Evolutionary conservation across 2,113 vertebrate species (phyloP).

Genomic region (Gulo gulo): DNA sequence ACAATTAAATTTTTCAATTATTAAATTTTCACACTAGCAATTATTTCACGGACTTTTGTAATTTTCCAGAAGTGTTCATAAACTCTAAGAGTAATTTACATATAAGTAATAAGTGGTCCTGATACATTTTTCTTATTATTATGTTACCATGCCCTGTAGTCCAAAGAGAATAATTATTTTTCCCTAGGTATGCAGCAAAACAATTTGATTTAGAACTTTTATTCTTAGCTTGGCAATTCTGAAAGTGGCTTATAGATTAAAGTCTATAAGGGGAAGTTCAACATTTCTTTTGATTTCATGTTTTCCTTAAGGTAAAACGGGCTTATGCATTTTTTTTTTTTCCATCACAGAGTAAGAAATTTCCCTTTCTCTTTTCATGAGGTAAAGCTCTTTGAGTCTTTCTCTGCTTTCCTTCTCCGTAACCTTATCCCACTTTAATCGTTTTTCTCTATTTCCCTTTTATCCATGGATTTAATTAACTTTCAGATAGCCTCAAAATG

Average conservation of each 20-base stretch:
- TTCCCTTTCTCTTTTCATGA: not conserved
- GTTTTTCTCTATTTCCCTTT: not conserved
- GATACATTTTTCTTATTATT: not conserved
- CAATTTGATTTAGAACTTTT: not conserved
- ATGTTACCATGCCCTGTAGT: not conserved
- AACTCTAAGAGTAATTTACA: not conserved
- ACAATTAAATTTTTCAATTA: not conserved
- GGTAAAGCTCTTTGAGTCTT: not conserved
- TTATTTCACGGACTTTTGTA: not conserved
- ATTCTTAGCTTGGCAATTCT: not conserved
- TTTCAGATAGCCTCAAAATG: not conserved
- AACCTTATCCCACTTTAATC: not conserved
- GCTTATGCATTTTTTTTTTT: not conserved
- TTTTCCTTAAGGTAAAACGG: not conserved
- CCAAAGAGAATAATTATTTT: not conserved
- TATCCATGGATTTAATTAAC: not conserved
- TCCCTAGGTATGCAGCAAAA: not conserved
- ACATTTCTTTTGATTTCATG: not conserved
- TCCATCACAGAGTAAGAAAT: not conserved
- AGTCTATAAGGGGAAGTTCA: not conserved
- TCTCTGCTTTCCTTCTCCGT: not conserved
- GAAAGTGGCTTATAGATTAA: not conserved
- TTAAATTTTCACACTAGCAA: not conserved
- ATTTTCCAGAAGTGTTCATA: not conserved
- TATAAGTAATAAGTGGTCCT: not conserved